phyloP scores from a whole-genome alignment of 2,113 vertebrate genomes.

The Odocoileus virginianus region DNA sequence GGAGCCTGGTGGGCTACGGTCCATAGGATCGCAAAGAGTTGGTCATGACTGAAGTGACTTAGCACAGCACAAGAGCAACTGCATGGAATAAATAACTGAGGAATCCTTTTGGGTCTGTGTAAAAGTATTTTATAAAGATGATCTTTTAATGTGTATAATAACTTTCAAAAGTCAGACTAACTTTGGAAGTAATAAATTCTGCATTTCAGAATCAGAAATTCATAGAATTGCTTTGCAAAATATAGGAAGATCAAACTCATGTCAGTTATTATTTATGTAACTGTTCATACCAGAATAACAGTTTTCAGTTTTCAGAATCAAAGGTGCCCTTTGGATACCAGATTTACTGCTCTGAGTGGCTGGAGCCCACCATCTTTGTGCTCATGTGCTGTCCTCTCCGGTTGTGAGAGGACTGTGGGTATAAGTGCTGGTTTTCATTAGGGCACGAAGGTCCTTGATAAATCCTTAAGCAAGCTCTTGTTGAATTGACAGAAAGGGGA shows the following conservation, averaged over 20 bases:
- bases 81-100: neutral
- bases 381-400: neutral
- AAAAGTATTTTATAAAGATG: constrained; percentile 5
- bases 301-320: constrained; percentile 12
- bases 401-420: neutral
- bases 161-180: neutral
- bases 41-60: neutral
- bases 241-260: constrained; percentile 16
- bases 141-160: neutral
- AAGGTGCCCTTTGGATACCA: neutral
- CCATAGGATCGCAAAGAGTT: neutral
- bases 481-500: neutral
- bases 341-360: neutral
- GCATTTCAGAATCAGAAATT: neutral
- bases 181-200: neutral
- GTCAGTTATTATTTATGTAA: constrained; percentile 4
- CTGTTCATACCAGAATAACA: neutral
- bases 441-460: neutral
- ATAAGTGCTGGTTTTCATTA: neutral
- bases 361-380: neutral
- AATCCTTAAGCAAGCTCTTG: neutral
- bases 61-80: neutral
- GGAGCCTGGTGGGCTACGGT: neutral
- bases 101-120: neutral
- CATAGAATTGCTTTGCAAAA: neutral